Percentiles rank a stretch among this genome's conserved stretches.
Conservation (phyloP, 2,797 vertebrate genomes). For the Sebastes elongatus region DNA sequence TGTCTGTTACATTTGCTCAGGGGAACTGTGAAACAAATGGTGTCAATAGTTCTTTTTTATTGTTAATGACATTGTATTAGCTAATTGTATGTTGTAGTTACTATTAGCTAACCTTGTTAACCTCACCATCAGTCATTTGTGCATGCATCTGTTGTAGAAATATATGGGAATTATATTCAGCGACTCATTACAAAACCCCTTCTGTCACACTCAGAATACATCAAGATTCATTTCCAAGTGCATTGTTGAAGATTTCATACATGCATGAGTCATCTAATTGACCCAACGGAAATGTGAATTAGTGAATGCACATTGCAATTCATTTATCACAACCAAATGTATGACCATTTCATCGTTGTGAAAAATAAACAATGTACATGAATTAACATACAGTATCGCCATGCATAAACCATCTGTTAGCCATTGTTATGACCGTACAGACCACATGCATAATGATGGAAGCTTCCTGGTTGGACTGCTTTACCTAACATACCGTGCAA, state of each 20-base stretch:
- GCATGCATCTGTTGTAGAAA: slow-evolving; percentile 28
- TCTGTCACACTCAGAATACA: slow-evolving; percentile 15
- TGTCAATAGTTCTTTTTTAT: neutral
- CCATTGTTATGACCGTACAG: neutral
- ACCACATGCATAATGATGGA: slow-evolving; percentile 19
- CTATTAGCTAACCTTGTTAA: neutral
- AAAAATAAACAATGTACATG: slow-evolving; percentile 3
- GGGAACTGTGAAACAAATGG: neutral
- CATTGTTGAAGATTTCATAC: slow-evolving; percentile 32
- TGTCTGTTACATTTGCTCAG: neutral
- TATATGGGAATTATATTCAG: slow-evolving; percentile 16
- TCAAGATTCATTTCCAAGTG: slow-evolving; percentile 20
- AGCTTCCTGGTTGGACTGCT: slow-evolving; percentile 2
- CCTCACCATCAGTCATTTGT: slow-evolving; percentile 33
- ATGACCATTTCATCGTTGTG: slow-evolving; percentile 4
- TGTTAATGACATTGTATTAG: neutral
- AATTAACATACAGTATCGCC: neutral
- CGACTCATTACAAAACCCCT: slow-evolving; percentile 19
- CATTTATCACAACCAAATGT: slow-evolving; percentile 2
- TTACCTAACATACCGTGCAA: neutral
- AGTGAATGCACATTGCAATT: slow-evolving; percentile 6
- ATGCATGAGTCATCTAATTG: slow-evolving; percentile 30
- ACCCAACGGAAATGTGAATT: neutral
- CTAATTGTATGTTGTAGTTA: neutral
- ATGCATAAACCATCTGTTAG: slow-evolving; percentile 23